Evolutionary conservation across 2,888 invertebrate species (phyloP).

Genomic region (Callinectes sapidus): DNA sequence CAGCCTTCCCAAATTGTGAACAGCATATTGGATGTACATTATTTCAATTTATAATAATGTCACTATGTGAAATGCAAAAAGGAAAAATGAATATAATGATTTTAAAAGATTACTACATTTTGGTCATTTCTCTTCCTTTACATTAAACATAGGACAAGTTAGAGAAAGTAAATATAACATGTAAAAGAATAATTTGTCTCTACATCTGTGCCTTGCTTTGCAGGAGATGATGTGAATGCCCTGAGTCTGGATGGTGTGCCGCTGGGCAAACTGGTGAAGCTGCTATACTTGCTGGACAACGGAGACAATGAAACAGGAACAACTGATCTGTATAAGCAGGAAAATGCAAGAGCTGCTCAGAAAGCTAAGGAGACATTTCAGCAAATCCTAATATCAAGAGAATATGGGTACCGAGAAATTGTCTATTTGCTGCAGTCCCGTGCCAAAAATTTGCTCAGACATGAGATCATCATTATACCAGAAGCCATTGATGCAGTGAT

Average conservation of each 20-base stretch:
- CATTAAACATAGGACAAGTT: neutral
- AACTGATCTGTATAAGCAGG: neutral
- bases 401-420: neutral
- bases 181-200: neutral
- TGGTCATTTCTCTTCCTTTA: no score
- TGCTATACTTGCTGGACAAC: conserved; percentile 32
- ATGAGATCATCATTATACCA: neutral
- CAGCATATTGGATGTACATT: neutral
- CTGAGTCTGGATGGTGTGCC: neutral
- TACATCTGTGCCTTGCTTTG: neutral
- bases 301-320: conserved; percentile 25
- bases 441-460: neutral
- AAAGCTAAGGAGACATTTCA: conserved; percentile 17
- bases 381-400: neutral
- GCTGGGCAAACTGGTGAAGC: neutral
- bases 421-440: conserved; percentile 5
- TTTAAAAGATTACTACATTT: neutral
- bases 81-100: neutral
- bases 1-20: neutral
- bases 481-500: neutral
- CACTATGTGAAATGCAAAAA: neutral
- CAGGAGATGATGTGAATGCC: neutral
- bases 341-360: neutral
- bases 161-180: neutral
- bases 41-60: neutral